Evolutionary conservation across 2,113 vertebrate genomes (phyloP).

Genomic region (Tetraodon nigroviridis): DNA sequence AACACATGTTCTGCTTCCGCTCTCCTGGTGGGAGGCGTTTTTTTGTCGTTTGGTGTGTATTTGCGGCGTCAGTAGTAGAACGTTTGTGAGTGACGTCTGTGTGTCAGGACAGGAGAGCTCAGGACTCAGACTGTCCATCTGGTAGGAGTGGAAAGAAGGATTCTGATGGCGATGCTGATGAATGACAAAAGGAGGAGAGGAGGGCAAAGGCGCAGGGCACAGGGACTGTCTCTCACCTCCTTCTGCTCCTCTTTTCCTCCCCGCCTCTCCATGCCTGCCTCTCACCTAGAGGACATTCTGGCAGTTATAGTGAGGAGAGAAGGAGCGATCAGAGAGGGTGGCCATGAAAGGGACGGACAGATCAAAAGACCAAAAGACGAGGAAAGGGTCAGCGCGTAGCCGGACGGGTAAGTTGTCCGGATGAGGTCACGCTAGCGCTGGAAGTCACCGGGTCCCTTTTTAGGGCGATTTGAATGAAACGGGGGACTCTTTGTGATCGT

Average conservation of each 20-base stretch:
- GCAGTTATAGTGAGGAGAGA: conserved; percentile 31
- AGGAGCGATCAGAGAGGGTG: conserved; percentile 17
- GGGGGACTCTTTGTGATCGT: not conserved
- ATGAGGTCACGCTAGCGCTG: conserved; percentile 2
- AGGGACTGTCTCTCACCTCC: conserved; percentile 40
- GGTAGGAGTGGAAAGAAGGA: too few relatives aligned
- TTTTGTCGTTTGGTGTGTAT: not conserved
- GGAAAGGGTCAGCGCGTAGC: conserved; percentile 36
- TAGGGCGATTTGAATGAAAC: too few relatives aligned
- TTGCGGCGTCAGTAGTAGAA: not conserved
- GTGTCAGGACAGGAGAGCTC: too few relatives aligned
- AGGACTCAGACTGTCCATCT: too few relatives aligned
- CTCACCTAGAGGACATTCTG: conserved; percentile 56
- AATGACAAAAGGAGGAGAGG: not conserved
- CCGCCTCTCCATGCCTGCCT: conserved; percentile 39
- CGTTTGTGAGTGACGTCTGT: too few relatives aligned
- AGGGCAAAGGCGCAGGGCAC: not conserved
- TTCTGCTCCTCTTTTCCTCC: conserved; percentile 20
- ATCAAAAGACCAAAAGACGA: conserved; percentile 50
- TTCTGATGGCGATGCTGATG: conserved; percentile 8
- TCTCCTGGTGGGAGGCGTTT: conserved; percentile 2
- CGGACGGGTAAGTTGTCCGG: conserved; percentile 46
- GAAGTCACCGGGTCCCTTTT: not conserved
- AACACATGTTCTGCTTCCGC: not conserved
- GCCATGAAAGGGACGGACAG: conserved; percentile 39